Evolutionary conservation across 1,140 invertebrate genomes (phyloP).

Genomic region (Wasmannia auropunctata): DNA sequence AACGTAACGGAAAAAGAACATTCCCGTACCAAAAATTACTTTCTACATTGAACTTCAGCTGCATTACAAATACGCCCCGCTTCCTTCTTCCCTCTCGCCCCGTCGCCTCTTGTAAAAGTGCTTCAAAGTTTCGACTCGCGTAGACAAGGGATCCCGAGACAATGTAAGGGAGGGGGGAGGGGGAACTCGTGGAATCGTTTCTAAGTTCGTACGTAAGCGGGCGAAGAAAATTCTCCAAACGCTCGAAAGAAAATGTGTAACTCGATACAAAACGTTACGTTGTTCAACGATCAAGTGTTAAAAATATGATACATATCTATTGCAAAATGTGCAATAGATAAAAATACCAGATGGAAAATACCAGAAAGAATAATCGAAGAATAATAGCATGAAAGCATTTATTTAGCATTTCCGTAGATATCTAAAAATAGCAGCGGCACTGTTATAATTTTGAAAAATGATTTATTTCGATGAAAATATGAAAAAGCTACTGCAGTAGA

Average conservation of each 20-base stretch:
- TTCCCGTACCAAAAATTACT: conserved; percentile 60
- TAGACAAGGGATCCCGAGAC: conserved; percentile 47
- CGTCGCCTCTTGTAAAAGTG: conserved; percentile 32
- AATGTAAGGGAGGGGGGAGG: too few relatives aligned
- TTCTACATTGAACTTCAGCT: conserved; percentile 58
- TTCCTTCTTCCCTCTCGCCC: too few relatives aligned
- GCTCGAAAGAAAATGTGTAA: conserved; percentile 27
- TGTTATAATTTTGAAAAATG: neutral
- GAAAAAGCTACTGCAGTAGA: too few relatives aligned
- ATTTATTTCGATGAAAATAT: neutral
- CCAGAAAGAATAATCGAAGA: neutral
- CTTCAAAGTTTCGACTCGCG: conserved; percentile 41
- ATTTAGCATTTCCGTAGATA: neutral
- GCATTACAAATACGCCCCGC: conserved; percentile 66
- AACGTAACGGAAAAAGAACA: conserved; percentile 41
- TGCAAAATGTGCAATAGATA: neutral
- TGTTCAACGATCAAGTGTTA: conserved; percentile 9
- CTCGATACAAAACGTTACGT: neutral
- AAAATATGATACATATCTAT: neutral
- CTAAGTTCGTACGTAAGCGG: conserved; percentile 12
- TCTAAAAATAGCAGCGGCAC: neutral
- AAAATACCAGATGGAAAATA: neutral
- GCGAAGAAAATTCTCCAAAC: conserved; percentile 12
- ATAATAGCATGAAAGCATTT: neutral
- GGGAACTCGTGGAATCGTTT: conserved; percentile 57